phyloP scores from a whole-genome alignment of 1,140 invertebrate genomes.

The Aethina tumida region DNA sequence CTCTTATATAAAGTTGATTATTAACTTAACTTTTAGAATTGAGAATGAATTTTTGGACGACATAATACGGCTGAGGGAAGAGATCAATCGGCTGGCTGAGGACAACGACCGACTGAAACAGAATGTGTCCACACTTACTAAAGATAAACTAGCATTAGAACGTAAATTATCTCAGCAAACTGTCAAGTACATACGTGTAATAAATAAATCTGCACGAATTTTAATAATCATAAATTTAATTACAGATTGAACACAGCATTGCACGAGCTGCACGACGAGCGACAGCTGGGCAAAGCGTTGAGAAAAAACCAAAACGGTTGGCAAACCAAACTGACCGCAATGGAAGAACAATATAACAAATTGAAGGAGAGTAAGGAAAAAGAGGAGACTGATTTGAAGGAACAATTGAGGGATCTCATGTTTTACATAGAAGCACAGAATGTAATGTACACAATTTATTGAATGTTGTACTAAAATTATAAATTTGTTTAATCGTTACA shows the following conservation, averaged over 20 bases:
- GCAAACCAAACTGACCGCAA: constrained; percentile 54
- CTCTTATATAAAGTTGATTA: constrained; percentile 1
- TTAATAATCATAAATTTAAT: constrained; percentile 7
- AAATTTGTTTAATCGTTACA: constrained; percentile 11
- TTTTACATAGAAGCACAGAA: constrained; percentile 87
- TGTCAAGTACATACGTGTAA: constrained; percentile 40
- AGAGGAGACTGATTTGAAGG: constrained; percentile 74
- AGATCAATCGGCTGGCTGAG: constrained; percentile 36
- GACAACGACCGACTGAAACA: constrained; percentile 43
- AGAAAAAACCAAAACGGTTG: constrained; percentile 68
- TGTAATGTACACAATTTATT: constrained; percentile 24
- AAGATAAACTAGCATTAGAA: constrained; percentile 57
- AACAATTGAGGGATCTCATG: constrained; percentile 92
- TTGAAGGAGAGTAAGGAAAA: constrained; percentile 47
- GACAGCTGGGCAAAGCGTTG: constrained; percentile 63
- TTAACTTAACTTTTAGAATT: constrained; percentile 28
- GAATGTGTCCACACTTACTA: constrained; percentile 41
- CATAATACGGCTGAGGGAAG: constrained; percentile 33
- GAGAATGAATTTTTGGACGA: constrained; percentile 38
- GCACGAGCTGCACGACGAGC: constrained; percentile 66
- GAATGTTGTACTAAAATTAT: background rate
- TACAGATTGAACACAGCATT: constrained; percentile 44
- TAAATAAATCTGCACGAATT: background rate
- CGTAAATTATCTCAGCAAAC: constrained; percentile 52
- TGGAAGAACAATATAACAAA: constrained; percentile 53